phyloP scores from a whole-genome alignment of 1,140 invertebrate genomes.

The Tachypleus tridentatus region DNA sequence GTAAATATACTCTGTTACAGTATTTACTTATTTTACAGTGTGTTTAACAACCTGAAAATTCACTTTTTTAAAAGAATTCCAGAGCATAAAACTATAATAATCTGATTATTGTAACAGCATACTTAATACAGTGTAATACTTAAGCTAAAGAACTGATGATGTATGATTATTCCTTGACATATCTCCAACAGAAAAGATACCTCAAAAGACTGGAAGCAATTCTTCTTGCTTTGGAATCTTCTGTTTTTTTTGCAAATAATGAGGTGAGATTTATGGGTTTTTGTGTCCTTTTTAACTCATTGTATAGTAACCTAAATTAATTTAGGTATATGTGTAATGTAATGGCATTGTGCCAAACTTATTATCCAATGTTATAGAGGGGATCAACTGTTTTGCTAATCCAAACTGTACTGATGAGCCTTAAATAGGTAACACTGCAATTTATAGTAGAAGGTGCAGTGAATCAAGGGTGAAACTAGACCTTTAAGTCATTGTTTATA shows the following conservation, averaged over 20 bases:
- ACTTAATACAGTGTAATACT: not conserved
- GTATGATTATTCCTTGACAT: slow-evolving; percentile 10
- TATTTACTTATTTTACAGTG: no score
- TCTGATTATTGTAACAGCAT: not conserved
- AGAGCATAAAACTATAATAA: not conserved
- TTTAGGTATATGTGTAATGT: not conserved
- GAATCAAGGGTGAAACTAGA: no score
- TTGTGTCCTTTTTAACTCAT: not conserved
- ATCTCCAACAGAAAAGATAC: slow-evolving; percentile 57
- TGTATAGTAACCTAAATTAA: not conserved
- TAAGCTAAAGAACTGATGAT: not conserved
- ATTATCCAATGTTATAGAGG: no score
- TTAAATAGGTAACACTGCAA: no score
- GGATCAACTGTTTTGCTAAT: no score
- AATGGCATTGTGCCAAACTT: no score
- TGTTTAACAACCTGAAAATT: no score
- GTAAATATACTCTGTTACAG: no score
- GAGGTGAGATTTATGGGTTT: slow-evolving; percentile 44
- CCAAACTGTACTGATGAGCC: no score
- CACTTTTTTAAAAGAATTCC: not conserved
- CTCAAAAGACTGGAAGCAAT: slow-evolving; percentile 72
- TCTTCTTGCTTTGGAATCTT: slow-evolving; percentile 60
- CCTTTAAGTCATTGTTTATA: no score
- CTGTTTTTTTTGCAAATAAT: slow-evolving; percentile 76
- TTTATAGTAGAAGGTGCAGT: no score